phyloP scores from a whole-genome alignment of 2,113 vertebrate genomes.

The Proteles cristata region DNA sequence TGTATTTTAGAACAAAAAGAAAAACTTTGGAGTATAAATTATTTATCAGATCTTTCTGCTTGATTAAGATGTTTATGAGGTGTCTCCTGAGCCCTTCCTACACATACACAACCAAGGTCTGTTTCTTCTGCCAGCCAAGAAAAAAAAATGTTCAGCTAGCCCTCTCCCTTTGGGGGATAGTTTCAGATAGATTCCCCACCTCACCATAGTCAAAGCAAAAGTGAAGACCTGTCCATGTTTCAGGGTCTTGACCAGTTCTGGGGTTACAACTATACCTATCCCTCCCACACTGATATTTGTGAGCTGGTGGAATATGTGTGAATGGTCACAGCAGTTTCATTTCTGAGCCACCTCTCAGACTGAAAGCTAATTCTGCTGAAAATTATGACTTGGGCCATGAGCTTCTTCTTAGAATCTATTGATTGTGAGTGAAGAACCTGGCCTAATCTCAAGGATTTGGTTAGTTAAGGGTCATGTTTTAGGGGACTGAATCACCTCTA shows the following conservation, averaged over 20 bases:
- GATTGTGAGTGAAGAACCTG: neutral
- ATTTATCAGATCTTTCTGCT: too few species aligned
- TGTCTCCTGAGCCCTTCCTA: neutral
- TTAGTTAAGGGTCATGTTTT: neutral
- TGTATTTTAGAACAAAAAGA: neutral
- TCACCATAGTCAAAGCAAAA: neutral
- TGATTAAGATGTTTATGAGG: neutral
- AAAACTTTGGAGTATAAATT: neutral
- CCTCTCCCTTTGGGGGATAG: neutral
- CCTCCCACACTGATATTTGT: neutral
- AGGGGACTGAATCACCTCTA: neutral
- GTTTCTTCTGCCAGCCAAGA: neutral
- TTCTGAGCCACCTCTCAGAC: neutral
- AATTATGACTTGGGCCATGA: neutral
- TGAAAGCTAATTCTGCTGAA: neutral
- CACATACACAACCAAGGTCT: neutral
- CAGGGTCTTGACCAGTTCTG: neutral
- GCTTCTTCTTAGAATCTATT: neutral
- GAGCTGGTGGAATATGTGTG: neutral
- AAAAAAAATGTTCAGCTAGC: neutral
- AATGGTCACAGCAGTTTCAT: neutral
- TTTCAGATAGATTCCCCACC: neutral
- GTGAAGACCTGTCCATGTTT: neutral
- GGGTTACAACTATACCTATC: neutral
- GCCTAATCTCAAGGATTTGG: neutral